phyloP scores from a whole-genome alignment of 2,888 invertebrate species.

The Drosophila crucigera region DNA sequence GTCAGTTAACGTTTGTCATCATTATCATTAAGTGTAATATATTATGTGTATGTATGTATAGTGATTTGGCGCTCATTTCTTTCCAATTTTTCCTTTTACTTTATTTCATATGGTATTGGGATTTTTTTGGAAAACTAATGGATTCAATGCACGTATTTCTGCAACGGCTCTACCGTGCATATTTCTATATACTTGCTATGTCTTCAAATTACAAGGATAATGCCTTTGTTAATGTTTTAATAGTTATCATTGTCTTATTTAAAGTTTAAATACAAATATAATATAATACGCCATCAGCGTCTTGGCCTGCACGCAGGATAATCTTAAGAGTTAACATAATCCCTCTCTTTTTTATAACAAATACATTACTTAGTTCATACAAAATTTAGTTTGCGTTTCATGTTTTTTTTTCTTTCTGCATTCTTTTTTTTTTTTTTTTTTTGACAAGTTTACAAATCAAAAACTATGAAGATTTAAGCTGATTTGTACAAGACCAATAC shows the following conservation, averaged over 20 bases:
- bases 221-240: conserved; percentile 42
- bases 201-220: conserved; percentile 29
- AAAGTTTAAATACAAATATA: conserved; percentile 43
- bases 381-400: conserved; percentile 19
- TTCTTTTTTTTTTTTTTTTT: conserved; percentile 7
- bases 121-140: conserved; percentile 13
- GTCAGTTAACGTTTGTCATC: conserved; percentile 22
- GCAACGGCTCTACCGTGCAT: conserved; percentile 40
- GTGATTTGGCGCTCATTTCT: conserved; percentile 56
- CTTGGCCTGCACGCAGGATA: conserved; percentile 17
- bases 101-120: conserved; percentile 8
- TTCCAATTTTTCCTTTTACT: conserved; percentile 7
- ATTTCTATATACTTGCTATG: conserved; percentile 18
- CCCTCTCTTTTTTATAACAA: conserved; percentile 14
- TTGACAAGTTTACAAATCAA: conserved; percentile 17
- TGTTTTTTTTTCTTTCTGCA: not conserved
- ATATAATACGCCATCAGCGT: conserved; percentile 42
- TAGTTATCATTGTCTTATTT: conserved; percentile 49
- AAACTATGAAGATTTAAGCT: conserved; percentile 30
- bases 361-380: conserved; percentile 19
- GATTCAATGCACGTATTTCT: conserved; percentile 19
- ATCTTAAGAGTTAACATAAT: conserved; percentile 43
- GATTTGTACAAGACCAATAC: conserved; percentile 46
- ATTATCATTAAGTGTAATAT: conserved; percentile 1
- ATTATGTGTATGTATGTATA: conserved; percentile 28